A percentile compares a stretch with the other conserved stretches of the same genome.
These are phyloP conservation scores for Erethizon dorsatum DNA, from an alignment of 2,797 vertebrate genomes.

Conservation along the genomic window DNA sequence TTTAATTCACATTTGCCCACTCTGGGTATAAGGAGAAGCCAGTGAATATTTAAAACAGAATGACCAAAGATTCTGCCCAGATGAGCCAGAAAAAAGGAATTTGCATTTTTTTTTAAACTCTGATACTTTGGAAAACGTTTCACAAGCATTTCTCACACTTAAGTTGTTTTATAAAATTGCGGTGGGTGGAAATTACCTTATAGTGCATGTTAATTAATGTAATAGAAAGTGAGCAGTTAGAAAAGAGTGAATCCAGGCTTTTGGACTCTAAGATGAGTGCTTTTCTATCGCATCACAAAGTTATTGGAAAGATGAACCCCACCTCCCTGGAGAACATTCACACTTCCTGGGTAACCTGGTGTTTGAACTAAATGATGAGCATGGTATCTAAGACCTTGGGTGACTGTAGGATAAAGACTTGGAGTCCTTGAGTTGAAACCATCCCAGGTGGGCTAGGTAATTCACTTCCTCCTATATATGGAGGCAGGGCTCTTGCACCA, in stretches of 20 bases:
- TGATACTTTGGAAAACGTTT: slow-evolving; percentile 22
- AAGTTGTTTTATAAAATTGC: background rate
- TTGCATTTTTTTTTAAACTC: background rate
- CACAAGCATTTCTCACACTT: background rate
- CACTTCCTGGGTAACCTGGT: background rate
- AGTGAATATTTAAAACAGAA: slow-evolving; percentile 41
- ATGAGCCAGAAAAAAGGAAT: background rate
- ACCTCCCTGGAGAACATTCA: background rate
- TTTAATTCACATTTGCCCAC: background rate
- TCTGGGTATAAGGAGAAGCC: background rate
- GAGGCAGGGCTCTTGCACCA: accelerated
- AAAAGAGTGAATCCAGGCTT: background rate
- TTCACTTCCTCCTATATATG: background rate
- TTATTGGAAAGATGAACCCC: slow-evolving; percentile 11
- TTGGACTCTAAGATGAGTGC: background rate
- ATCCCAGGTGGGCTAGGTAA: background rate
- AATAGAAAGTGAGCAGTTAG: background rate
- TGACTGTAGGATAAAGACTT: background rate
- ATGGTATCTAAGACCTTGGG: background rate
- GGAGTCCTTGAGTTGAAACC: background rate
- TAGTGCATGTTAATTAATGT: slow-evolving; percentile 20
- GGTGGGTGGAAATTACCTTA: slow-evolving; percentile 47
- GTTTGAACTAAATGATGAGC: background rate
- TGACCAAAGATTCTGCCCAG: background rate
- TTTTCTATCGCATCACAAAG: background rate